Percentiles rank a stretch among this genome's conserved stretches.
phyloP scores from a whole-genome alignment of 2,888 invertebrate genomes.

The Cristatella mucedo region DNA sequence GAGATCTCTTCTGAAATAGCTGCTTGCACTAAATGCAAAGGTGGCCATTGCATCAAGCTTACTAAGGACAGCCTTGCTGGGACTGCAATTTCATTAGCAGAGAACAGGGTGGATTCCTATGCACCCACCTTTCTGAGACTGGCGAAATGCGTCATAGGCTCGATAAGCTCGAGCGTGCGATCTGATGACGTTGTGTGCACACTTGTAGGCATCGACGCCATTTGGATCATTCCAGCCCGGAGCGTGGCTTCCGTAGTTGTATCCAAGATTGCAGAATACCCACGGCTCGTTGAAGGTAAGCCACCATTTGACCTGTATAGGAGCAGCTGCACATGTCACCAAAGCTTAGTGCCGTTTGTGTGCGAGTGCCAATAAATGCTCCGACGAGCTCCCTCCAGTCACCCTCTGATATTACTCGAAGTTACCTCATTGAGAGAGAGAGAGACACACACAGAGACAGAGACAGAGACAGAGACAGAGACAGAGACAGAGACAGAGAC shows the following conservation, averaged over 20 bases:
- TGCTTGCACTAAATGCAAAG: too few relatives aligned
- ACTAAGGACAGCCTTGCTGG: too few relatives aligned
- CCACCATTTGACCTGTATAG: slow-evolving; percentile 46
- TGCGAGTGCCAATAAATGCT: too few relatives aligned
- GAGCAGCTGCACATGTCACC: too few relatives aligned
- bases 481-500: slow-evolving; percentile 4
- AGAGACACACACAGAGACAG: background rate
- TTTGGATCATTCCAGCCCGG: slow-evolving; percentile 17
- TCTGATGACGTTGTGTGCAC: slow-evolving; percentile 48
- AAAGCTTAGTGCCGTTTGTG: too few relatives aligned
- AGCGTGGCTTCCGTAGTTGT: slow-evolving; percentile 17
- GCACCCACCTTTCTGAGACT: slow-evolving; percentile 20
- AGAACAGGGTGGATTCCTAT: too few relatives aligned
- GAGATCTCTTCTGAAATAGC: too few relatives aligned
- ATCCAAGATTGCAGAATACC: slow-evolving; percentile 17
- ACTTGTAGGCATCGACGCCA: slow-evolving; percentile 43
- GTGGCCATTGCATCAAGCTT: too few relatives aligned
- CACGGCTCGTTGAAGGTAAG: slow-evolving; percentile 61
- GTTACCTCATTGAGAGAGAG: too few relatives aligned
- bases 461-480: slow-evolving; percentile 5
- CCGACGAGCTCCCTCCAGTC: too few relatives aligned
- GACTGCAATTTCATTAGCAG: too few relatives aligned
- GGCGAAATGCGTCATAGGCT: slow-evolving; percentile 29
- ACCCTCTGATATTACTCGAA: too few relatives aligned
- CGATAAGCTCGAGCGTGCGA: slow-evolving; percentile 52